These are phyloP conservation scores for Anthopleura xanthogrammica DNA, from an alignment of 92 coral and sea anemone genomes.

Conservation along the genomic window DNA sequence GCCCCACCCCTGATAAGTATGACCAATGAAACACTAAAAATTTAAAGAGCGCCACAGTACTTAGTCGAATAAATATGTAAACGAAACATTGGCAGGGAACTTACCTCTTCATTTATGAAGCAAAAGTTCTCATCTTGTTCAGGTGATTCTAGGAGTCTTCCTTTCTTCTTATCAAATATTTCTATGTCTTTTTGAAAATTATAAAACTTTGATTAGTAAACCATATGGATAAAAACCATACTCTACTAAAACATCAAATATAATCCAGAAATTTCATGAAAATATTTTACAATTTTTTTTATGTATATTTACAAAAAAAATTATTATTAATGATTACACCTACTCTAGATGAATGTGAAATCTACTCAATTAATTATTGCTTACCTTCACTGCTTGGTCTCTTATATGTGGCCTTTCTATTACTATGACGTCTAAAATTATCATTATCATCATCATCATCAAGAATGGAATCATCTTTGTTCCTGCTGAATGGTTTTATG, in stretches of 20 bases:
- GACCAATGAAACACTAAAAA: no score
- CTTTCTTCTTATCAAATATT: background rate
- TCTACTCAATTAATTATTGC: background rate
- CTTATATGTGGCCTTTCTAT: background rate
- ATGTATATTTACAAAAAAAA: no score
- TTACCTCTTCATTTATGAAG: slow-evolving; percentile 78
- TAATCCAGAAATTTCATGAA: background rate
- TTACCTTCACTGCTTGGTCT: background rate
- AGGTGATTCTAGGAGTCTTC: background rate
- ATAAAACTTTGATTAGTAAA: background rate
- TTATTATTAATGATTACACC: no score
- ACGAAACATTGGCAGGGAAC: background rate
- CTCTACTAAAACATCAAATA: background rate
- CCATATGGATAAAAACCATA: background rate
- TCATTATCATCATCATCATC: background rate
- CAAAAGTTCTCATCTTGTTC: slow-evolving; percentile 20
- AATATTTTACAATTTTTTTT: no score
- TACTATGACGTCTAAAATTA: background rate
- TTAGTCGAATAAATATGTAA: no score
- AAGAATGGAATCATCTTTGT: background rate
- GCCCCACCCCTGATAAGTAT: no score
- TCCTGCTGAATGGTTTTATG: background rate
- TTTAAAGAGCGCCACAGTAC: no score
- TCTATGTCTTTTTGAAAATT: background rate
- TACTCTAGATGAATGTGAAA: no score